Conservation (phyloP, 2,888 invertebrate genomes). For the Ochropleura leucogaster region DNA sequence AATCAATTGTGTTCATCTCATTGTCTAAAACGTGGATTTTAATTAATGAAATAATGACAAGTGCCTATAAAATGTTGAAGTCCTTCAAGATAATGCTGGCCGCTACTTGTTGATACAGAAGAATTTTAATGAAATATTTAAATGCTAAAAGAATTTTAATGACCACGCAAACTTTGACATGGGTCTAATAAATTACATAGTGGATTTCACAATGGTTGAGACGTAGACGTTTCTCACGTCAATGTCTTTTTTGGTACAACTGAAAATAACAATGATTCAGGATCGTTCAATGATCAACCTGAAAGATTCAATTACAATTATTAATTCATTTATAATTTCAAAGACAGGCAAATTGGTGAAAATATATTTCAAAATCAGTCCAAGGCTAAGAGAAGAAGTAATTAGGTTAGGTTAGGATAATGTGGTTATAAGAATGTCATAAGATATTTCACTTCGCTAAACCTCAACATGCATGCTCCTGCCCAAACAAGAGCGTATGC, state of each 20-base stretch:
- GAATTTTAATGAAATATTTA: conserved; percentile 46
- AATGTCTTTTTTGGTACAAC: conserved; percentile 2
- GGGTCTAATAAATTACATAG: conserved; percentile 25
- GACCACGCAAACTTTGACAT: conserved; percentile 18
- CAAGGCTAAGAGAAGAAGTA: not conserved
- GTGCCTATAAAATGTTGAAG: conserved; percentile 39
- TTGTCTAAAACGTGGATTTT: conserved; percentile 38
- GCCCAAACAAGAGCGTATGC: conserved; percentile 15
- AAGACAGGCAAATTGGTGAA: not conserved
- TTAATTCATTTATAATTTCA: not conserved
- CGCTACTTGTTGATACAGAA: conserved; percentile 14
- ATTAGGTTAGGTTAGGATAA: not conserved
- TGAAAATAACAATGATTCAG: not conserved
- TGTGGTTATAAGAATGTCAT: not conserved
- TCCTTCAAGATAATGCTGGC: conserved; percentile 44
- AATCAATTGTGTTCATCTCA: conserved; percentile 41
- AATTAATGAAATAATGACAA: conserved; percentile 38
- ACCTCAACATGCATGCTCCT: not conserved
- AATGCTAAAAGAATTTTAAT: conserved; percentile 52
- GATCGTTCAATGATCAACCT: not conserved
- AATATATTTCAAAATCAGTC: not conserved
- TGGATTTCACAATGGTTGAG: conserved; percentile 1
- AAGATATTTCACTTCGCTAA: not conserved
- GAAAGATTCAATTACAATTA: not conserved
- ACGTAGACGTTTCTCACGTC: not conserved